Evolutionary conservation across 2,888 invertebrate species (phyloP), one percentile per base, ranked within the genome.

Genomic region (Drosophila aldrichi): DNA sequence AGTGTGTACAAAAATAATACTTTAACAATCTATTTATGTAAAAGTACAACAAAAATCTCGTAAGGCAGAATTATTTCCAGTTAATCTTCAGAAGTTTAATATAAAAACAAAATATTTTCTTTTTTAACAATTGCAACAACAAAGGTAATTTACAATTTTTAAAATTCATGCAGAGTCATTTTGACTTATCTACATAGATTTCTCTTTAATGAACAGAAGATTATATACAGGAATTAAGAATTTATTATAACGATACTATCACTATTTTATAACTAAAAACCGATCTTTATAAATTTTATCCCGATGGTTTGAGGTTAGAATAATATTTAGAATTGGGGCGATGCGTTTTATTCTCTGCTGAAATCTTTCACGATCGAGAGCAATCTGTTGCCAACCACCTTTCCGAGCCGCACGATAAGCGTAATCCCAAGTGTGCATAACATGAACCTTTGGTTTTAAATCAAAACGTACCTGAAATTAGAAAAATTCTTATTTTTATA

Each of bases 351-450:
- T 90, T 44, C 93, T 81, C 32, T 90, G 75, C 57, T 85, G 82
- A 79, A 93, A 92, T 70, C 92, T 85, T 48, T 78, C 84, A 20
- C 91, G 89, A 87, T 95, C 95, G 0, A 94, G 88, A 0, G 94
- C 94, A 77, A 92, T 92, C 68, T 93, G 91, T 88, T 95, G 94
- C 95, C 95, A 95, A 64, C 94, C 93, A 0, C 95, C 95, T 34
- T 94, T 93, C 9, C 95, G 92, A 12, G 95, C 95, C 54, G 94
- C 94, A 7, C 94, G 91, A 70, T 95, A 95, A 1, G 95, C 95
- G 88, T 93, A 95, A 57, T 94, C 91, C 95, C 95, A 95, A 2
- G 94, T 94, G 7, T 94, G 90, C 94, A 95, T 94, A 57, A 94
- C 93, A 87, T 94, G 94, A 48, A 95, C 94, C 69, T 93, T 92